phyloP scores from a whole-genome alignment of 2,888 invertebrate genomes.

The Brachylomia viminalis region DNA sequence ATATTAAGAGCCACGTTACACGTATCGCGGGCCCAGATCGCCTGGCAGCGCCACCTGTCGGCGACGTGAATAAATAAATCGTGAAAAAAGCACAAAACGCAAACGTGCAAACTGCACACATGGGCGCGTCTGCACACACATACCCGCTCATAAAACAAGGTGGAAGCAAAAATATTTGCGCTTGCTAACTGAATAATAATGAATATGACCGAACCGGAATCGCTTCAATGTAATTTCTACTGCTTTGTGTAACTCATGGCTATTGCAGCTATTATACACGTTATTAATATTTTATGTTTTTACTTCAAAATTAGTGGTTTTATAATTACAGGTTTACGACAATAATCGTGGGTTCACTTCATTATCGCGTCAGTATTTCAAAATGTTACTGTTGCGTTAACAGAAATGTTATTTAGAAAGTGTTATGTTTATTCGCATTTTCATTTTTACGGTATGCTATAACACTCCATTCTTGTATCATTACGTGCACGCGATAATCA shows the following conservation, averaged over 20 bases:
- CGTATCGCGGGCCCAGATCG: constrained; percentile 81
- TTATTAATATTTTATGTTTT: constrained; percentile 57
- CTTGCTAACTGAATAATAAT: constrained; percentile 82
- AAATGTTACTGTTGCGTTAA: constrained; percentile 34
- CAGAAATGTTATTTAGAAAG: constrained; percentile 45
- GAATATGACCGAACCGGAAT: constrained; percentile 73
- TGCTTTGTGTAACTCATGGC: constrained; percentile 60
- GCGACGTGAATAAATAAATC: constrained; percentile 82
- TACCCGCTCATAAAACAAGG: constrained; percentile 68
- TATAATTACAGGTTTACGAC: constrained; percentile 40
- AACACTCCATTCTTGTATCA: constrained; percentile 31
- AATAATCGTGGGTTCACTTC: constrained; percentile 28
- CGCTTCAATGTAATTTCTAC: constrained; percentile 69
- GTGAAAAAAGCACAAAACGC: constrained; percentile 70
- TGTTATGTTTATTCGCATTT: constrained; percentile 33
- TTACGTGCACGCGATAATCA: constrained; percentile 33
- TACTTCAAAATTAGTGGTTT: constrained; percentile 49
- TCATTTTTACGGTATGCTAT: constrained; percentile 38
- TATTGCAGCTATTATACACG: constrained; percentile 48
- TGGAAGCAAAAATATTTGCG: constrained; percentile 79
- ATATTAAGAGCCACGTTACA: constrained; percentile 84
- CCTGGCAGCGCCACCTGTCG: constrained; percentile 85
- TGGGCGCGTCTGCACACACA: constrained; percentile 58
- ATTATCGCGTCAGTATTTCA: constrained; percentile 23
- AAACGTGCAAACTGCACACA: constrained; percentile 70